phyloP scores from a whole-genome alignment of 2,888 invertebrate species.

The Timema podura region DNA sequence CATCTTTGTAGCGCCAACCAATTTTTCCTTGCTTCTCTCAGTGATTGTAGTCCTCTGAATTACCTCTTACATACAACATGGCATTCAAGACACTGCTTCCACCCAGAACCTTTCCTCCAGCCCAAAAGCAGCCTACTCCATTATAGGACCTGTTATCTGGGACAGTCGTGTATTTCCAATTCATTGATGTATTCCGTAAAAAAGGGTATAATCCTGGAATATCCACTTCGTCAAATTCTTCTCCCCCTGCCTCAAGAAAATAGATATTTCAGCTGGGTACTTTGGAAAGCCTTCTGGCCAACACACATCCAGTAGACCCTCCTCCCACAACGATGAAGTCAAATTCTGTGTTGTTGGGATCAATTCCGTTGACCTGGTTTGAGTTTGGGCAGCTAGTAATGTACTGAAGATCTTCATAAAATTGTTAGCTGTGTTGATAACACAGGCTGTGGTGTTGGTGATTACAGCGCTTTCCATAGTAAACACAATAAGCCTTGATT shows the following conservation, averaged over 20 bases:
- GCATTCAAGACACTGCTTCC: slow-evolving; percentile 10
- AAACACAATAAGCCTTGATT: too few species aligned
- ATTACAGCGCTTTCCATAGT: too few species aligned
- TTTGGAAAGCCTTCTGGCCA: neutral
- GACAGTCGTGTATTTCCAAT: slow-evolving; percentile 10
- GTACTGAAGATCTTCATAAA: too few species aligned
- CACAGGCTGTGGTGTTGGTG: too few species aligned
- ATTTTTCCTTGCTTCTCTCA: slow-evolving; percentile 7
- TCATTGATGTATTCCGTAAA: neutral
- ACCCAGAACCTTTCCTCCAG: slow-evolving; percentile 10
- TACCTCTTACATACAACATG: slow-evolving; percentile 15
- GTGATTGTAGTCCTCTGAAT: neutral
- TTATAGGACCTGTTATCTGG: neutral
- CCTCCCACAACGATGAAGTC: neutral
- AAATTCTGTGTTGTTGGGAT: neutral
- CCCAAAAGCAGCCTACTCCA: slow-evolving; percentile 9
- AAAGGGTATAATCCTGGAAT: neutral
- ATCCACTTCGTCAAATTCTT: neutral
- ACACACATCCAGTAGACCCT: neutral
- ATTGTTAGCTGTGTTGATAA: too few species aligned
- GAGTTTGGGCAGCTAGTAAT: too few species aligned
- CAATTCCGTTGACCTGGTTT: too few species aligned
- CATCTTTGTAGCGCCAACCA: too few species aligned
- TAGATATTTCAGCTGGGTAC: neutral
- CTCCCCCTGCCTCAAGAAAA: neutral